Conservation (phyloP, 2,888 invertebrate genomes). For the Quadroppia sp. region DNA sequence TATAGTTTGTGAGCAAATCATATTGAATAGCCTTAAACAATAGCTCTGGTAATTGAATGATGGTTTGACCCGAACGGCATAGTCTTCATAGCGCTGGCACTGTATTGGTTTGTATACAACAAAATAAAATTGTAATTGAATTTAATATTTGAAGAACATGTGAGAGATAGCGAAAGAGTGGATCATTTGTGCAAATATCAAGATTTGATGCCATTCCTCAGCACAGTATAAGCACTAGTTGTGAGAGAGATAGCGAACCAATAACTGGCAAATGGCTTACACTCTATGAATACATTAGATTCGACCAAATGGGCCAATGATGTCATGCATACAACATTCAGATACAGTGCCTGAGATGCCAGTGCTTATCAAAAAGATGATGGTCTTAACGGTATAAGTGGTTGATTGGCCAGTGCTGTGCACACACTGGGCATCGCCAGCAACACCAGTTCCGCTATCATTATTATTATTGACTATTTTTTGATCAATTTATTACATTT, state of each 20-base stretch:
- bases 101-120: constrained; percentile 30
- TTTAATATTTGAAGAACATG: constrained; percentile 34
- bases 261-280: constrained; percentile 24
- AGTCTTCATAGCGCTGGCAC: not conserved
- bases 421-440: not conserved
- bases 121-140: constrained; percentile 35
- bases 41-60: constrained; percentile 35
- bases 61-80: constrained; percentile 21
- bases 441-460: not conserved
- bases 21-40: constrained; percentile 37
- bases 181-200: constrained; percentile 33
- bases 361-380: not conserved
- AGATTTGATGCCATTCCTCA: constrained; percentile 32
- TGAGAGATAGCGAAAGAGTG: constrained; percentile 27
- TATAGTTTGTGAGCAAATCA: constrained; percentile 29
- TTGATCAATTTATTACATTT: constrained; percentile 30
- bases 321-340: constrained; percentile 6
- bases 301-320: constrained; percentile 20
- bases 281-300: constrained; percentile 31
- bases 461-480: constrained; percentile 24
- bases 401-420: not conserved
- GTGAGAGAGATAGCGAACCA: constrained; percentile 9
- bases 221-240: not conserved
- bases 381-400: not conserved
- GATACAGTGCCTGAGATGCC: not conserved